Conservation (phyloP, 2,888 invertebrate genomes). For the Cephus nigrinus region DNA sequence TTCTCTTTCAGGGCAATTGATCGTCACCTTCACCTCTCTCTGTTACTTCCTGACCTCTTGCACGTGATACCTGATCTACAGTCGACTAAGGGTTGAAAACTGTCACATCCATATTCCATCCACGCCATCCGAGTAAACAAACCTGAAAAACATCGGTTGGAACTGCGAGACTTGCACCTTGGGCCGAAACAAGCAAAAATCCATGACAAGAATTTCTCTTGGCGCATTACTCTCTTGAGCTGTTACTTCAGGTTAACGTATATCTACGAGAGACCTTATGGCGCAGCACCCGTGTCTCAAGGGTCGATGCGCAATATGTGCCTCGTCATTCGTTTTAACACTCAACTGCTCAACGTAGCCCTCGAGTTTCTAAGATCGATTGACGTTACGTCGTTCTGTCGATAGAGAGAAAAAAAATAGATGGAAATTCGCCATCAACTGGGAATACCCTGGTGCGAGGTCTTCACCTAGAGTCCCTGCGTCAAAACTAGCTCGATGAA, state of each 20-base stretch:
- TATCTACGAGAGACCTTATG: neutral
- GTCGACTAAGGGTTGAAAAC: neutral
- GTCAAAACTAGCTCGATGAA: neutral
- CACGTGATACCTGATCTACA: neutral
- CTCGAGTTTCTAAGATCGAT: neutral
- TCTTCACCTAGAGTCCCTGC: neutral
- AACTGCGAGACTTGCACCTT: neutral
- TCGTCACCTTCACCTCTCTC: neutral
- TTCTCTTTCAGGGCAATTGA: neutral
- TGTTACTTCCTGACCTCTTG: neutral
- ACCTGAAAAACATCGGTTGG: neutral
- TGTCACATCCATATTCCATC: neutral
- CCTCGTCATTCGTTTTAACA: slow-evolving; percentile 13
- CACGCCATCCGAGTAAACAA: neutral
- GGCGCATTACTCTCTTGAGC: neutral
- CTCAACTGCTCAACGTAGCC: neutral
- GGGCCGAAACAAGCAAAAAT: neutral
- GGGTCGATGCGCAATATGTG: slow-evolving; percentile 11
- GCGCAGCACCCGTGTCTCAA: neutral
- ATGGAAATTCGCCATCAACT: neutral
- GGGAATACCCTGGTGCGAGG: neutral
- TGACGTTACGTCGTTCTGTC: neutral
- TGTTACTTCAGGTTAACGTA: neutral
- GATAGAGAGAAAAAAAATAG: neutral
- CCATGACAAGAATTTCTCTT: neutral